phyloP scores from a whole-genome alignment of 2,797 vertebrate genomes.

The Rhynchonycteris naso region DNA sequence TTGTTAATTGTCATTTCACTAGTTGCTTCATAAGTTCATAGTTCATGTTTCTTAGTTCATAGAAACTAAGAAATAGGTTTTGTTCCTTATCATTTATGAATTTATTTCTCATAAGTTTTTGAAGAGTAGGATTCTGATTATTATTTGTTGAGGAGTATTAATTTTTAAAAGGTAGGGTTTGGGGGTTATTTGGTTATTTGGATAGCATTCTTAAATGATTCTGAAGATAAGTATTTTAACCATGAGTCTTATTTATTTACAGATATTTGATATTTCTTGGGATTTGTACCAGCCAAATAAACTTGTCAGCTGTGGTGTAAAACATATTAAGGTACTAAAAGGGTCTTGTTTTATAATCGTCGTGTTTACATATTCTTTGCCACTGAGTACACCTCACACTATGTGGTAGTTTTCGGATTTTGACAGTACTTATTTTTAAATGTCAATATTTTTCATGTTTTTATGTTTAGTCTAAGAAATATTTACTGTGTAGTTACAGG shows the following conservation, averaged over 20 bases:
- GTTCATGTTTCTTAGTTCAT: background rate
- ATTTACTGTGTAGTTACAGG: background rate
- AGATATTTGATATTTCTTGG: conserved; percentile 99
- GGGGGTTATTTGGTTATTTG: conserved; percentile 12
- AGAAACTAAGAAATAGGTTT: background rate
- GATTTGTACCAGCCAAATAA: conserved; percentile 99
- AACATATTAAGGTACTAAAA: conserved; percentile 97
- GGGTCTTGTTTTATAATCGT: conserved; percentile 59
- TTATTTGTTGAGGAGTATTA: conserved; percentile 30
- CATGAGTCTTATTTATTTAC: conserved; percentile 76
- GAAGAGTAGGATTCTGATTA: background rate
- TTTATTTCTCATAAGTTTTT: conserved; percentile 30
- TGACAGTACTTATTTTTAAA: conserved; percentile 49
- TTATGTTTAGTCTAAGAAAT: background rate
- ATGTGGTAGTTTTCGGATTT: conserved; percentile 31
- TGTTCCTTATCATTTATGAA: conserved; percentile 27
- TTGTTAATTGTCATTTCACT: background rate
- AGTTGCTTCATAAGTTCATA: background rate
- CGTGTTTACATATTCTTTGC: background rate
- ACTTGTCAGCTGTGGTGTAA: conserved; percentile 99
- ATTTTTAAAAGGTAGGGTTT: conserved; percentile 13
- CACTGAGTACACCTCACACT: background rate
- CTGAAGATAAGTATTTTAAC: conserved; percentile 69
- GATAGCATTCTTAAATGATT: conserved; percentile 51
- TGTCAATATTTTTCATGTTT: conserved; percentile 11